Percentiles rank a stretch among this genome's conserved stretches.
These are phyloP conservation scores for Brachionus calyciflorus DNA, from an alignment of 1,140 invertebrate genomes.

Conservation along the genomic window DNA sequence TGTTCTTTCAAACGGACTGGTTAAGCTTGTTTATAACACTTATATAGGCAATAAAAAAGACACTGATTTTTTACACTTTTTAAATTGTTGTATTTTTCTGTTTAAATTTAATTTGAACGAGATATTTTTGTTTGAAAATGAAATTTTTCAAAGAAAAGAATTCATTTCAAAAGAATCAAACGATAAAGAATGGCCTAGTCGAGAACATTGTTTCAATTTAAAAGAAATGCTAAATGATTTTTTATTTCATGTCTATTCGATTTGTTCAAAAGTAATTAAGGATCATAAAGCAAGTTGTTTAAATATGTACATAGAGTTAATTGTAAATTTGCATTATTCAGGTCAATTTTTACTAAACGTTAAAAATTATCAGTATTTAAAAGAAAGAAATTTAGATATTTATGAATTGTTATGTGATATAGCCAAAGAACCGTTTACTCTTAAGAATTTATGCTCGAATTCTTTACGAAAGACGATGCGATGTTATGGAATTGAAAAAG, in stretches of 20 bases:
- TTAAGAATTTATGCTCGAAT: neutral
- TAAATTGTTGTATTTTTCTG: conserved; percentile 37
- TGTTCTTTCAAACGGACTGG: neutral
- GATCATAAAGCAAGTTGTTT: conserved; percentile 34
- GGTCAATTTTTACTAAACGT: neutral
- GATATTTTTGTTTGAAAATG: neutral
- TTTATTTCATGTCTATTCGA: neutral
- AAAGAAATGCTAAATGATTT: conserved; percentile 37
- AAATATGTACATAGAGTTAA: conserved; percentile 4
- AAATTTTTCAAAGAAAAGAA: neutral
- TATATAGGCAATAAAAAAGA: neutral
- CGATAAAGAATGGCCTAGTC: no score
- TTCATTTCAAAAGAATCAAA: no score
- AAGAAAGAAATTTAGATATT: conserved; percentile 5
- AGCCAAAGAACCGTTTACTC: neutral
- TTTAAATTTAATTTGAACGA: conserved; percentile 15
- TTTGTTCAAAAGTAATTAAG: conserved; percentile 15
- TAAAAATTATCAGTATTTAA: neutral
- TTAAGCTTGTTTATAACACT: neutral
- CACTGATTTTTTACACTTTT: conserved; percentile 8
- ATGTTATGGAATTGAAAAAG: neutral
- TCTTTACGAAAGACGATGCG: neutral
- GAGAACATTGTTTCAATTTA: neutral
- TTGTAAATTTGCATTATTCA: neutral
- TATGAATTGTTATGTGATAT: neutral